A percentile compares a stretch with the other conserved stretches of the same genome.
phyloP scores from a whole-genome alignment of 2,797 vertebrate species.

The Propithecus perrieri region DNA sequence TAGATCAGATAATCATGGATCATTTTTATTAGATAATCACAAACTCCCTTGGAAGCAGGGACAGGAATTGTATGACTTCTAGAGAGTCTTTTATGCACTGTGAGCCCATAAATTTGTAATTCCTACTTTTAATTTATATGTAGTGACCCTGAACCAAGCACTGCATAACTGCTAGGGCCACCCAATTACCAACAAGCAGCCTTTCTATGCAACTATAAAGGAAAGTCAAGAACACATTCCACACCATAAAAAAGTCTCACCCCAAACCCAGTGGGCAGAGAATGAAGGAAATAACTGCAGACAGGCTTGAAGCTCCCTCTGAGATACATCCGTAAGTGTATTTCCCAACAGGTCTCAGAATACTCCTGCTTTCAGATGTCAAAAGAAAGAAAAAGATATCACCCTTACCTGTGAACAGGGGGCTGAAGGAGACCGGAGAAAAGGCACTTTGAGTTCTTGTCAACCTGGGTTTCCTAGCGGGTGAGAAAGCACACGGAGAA shows the following conservation, averaged over 20 bases:
- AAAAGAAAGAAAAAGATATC: neutral
- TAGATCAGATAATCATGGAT: constrained; percentile 45
- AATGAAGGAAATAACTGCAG: constrained; percentile 23
- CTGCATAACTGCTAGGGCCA: neutral
- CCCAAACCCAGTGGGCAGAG: neutral
- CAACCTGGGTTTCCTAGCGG: constrained; percentile 92
- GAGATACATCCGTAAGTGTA: neutral
- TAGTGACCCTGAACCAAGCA: constrained; percentile 43
- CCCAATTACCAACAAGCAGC: constrained; percentile 36
- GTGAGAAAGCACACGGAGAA: neutral
- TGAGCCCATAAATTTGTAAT: constrained; percentile 50
- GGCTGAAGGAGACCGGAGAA: constrained; percentile 95
- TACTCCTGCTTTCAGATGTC: neutral
- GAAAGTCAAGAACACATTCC: constrained; percentile 20
- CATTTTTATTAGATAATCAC: constrained; percentile 58
- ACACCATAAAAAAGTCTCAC: constrained; percentile 52
- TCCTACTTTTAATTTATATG: constrained; percentile 56
- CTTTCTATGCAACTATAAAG: neutral
- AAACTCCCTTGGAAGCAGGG: neutral
- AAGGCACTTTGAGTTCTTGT: constrained; percentile 99
- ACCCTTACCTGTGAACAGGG: constrained; percentile 95
- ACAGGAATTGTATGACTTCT: constrained; percentile 24
- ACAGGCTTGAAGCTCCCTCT: neutral
- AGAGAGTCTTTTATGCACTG: constrained; percentile 2
- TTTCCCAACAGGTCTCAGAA: constrained; percentile 36